Evolutionary conservation across 2,797 vertebrate species (phyloP), one percentile per base, ranked within the genome.

Genomic region (Pyrocephalus nanus): DNA sequence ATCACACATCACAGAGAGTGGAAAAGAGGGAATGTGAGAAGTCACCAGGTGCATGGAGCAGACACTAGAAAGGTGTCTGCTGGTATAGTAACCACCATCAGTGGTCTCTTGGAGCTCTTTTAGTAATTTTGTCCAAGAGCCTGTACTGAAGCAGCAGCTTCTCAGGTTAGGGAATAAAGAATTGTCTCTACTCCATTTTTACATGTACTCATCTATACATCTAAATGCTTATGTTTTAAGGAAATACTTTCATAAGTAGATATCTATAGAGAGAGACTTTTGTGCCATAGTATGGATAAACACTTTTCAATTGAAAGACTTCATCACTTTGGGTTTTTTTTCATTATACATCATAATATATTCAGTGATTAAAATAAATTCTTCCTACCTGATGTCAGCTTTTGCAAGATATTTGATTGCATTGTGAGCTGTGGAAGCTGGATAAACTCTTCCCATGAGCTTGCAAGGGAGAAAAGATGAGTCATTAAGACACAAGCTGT

Each of bases 401-500:
- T 73, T 47, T 72, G 29, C 36, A 55, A 69, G 51, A 83, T 69
- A 72, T 90, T 45, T 50, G 47, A 29, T 42, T 91, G 23, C 64
- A 50, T 4, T 34, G 27, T 34, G 51, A 60, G 36, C 70, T 83
- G 36, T 50, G 34, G 82, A 91, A 91, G 42, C 66, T 86, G 47
- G 48, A 54, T 92, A 92, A 94, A 83, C 42, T 69, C 58, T 92
- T 92, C 53, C 61, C 29, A 14, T 77, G 62, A 80, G 30, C 65
- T 88, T 12, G 2, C 58, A 75, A 54, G 70, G 66, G 54, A 95
- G 79, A 88, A 85, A 92, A 80, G 82, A 95, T 94, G 90, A 92
- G 45, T 95, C 91, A 94, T 69, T 82, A 80, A 89, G 78, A 55
- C 42, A 66, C 62, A 94, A 88, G 73, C 61, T 93, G 67, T 94